Conservation (phyloP, 2,888 invertebrate species). For the Phengaris alcon region DNA sequence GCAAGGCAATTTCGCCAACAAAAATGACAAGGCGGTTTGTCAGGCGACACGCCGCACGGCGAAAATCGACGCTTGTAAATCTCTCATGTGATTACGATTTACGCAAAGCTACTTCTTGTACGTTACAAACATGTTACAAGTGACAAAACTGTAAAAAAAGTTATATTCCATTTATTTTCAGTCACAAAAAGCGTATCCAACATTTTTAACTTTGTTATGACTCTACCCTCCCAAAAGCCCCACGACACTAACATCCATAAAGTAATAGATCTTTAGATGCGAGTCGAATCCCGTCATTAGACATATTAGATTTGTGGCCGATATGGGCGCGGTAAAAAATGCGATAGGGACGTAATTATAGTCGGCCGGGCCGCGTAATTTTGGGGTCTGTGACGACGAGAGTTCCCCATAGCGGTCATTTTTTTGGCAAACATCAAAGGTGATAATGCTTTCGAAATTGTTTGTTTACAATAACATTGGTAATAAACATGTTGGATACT, state of each 20-base stretch:
- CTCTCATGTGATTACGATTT: too few relatives aligned
- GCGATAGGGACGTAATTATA: slow-evolving; percentile 62
- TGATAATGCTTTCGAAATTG: slow-evolving; percentile 20
- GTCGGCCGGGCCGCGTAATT: slow-evolving; percentile 55
- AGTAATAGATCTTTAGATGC: slow-evolving; percentile 56
- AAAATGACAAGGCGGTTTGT: too few relatives aligned
- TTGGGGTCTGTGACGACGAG: slow-evolving; percentile 54
- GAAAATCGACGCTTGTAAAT: too few relatives aligned
- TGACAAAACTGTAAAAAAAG: not conserved
- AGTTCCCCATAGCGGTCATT: slow-evolving; percentile 51
- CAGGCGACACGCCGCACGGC: too few relatives aligned
- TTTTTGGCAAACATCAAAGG: slow-evolving; percentile 46
- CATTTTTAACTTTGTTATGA: slow-evolving; percentile 27
- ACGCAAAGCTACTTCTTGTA: too few relatives aligned
- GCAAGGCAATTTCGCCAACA: too few relatives aligned
- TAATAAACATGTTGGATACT: not conserved
- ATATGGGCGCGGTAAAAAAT: slow-evolving; percentile 60
- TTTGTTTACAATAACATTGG: slow-evolving; percentile 24
- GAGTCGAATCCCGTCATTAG: slow-evolving; percentile 65
- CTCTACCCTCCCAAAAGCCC: slow-evolving; percentile 30
- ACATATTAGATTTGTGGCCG: slow-evolving; percentile 70
- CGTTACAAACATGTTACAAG: not conserved
- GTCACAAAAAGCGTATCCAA: not conserved
- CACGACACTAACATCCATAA: slow-evolving; percentile 47
- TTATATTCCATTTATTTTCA: not conserved